Conservation (phyloP, 2,797 vertebrate genomes). For the Amniataba percoides region DNA sequence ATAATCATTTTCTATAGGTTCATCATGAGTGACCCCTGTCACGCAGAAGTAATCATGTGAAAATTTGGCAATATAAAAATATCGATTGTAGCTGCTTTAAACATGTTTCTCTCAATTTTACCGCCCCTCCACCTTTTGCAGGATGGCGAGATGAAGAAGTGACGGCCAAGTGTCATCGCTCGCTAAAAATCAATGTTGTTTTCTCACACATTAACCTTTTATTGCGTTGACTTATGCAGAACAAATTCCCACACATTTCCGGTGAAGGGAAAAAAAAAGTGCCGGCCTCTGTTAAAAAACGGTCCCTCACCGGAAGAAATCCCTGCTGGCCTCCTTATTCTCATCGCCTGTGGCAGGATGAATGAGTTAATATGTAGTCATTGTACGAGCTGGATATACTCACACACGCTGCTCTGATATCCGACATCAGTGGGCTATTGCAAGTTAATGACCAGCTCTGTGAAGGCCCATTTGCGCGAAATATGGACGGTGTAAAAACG, state of each 20-base stretch:
- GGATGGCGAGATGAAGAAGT: not conserved
- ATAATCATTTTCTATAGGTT: not conserved
- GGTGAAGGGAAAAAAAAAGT: conserved; percentile 6
- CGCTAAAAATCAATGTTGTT: conserved; percentile 35
- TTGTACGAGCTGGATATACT: conserved; percentile 75
- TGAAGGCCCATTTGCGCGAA: conserved; percentile 79
- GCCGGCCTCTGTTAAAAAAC: conserved; percentile 29
- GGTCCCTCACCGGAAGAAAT: conserved; percentile 46
- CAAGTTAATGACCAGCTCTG: conserved; percentile 79
- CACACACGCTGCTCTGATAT: conserved; percentile 76
- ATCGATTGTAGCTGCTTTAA: not conserved
- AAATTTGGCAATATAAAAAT: not conserved
- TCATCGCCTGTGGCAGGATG: conserved; percentile 65
- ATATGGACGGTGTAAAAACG: conserved; percentile 78
- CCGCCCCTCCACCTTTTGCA: not conserved
- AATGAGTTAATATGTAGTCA: conserved; percentile 79
- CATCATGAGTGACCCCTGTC: not conserved
- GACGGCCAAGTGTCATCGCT: conserved; percentile 14
- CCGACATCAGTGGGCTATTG: conserved; percentile 81
- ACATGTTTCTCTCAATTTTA: not conserved
- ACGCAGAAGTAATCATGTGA: not conserved
- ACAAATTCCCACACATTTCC: conserved; percentile 47
- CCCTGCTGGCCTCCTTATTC: conserved; percentile 54
- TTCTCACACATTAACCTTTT: conserved; percentile 33
- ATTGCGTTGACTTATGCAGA: conserved; percentile 50